Evolutionary conservation across 2,797 vertebrate genomes (phyloP).

Genomic region (Adelosebastes latens): DNA sequence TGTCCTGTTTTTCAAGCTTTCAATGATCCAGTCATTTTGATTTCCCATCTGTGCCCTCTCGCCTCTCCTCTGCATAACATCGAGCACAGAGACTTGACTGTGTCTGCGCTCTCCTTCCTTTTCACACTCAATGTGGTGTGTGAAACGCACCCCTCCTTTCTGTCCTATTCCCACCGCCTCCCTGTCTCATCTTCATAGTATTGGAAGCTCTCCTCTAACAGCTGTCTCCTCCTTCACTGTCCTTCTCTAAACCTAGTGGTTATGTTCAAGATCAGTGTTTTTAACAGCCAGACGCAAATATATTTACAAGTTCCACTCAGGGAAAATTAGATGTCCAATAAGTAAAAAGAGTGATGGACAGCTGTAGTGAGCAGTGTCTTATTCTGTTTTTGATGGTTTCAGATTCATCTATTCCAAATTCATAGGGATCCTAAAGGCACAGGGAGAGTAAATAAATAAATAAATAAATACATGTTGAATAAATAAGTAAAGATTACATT

Average conservation of each 20-base stretch:
- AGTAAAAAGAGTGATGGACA: background rate
- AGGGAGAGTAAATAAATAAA: background rate
- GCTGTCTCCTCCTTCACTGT: constrained; percentile 72
- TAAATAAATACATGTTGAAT: background rate
- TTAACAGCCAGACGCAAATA: background rate
- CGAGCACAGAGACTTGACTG: constrained; percentile 69
- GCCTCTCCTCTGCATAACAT: constrained; percentile 69
- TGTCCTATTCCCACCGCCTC: constrained; percentile 62
- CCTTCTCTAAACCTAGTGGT: constrained; percentile 22
- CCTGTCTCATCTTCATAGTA: constrained; percentile 67
- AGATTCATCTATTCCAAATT: background rate
- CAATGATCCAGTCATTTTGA: constrained; percentile 74
- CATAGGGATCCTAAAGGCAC: background rate
- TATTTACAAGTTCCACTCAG: background rate
- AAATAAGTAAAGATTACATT: background rate
- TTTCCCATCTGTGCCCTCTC: constrained; percentile 84
- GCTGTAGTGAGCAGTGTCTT: background rate
- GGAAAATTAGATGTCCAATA: background rate
- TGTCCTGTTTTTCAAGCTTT: constrained; percentile 69
- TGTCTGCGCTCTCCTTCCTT: constrained; percentile 68
- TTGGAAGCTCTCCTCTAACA: constrained; percentile 76
- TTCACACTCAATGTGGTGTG: constrained; percentile 85
- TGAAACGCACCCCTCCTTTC: constrained; percentile 74
- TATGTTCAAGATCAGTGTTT: constrained; percentile 18
- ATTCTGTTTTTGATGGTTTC: background rate